A percentile compares a stretch with the other conserved stretches of the same genome.
Evolutionary conservation across 2,797 vertebrate species (phyloP).

Genomic region (Pseudochaenichthys georgianus): DNA sequence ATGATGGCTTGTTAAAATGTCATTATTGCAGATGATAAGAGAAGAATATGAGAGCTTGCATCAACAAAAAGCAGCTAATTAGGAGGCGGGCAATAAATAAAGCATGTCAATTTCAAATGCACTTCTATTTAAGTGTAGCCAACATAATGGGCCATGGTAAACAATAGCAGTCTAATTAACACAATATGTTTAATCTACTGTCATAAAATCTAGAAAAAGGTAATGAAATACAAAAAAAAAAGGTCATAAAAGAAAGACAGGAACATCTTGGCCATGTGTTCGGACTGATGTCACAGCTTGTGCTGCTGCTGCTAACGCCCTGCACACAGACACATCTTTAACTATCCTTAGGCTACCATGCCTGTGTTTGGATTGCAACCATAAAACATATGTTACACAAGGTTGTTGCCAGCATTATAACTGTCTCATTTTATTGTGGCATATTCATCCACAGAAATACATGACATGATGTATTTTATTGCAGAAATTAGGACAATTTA

Average conservation of each 20-base stretch:
- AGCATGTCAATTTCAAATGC: conserved; percentile 24
- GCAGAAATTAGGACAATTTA: conserved; percentile 54
- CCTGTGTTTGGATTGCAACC: conserved; percentile 41
- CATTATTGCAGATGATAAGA: conserved; percentile 20
- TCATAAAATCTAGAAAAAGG: conserved; percentile 6
- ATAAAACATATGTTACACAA: conserved; percentile 48
- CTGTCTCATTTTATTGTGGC: conserved; percentile 44
- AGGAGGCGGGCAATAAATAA: conserved; percentile 33
- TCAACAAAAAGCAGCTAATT: conserved; percentile 30
- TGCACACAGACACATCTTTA: conserved; percentile 22
- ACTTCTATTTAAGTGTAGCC: conserved; percentile 18
- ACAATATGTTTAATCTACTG: conserved; percentile 24
- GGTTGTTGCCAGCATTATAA: conserved; percentile 36
- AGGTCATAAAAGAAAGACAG: conserved; percentile 8
- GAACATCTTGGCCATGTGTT: conserved; percentile 5
- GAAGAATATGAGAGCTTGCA: background rate
- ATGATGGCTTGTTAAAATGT: background rate
- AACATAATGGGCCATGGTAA: conserved; percentile 8
- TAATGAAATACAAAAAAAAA: conserved; percentile 10
- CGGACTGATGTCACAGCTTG: background rate
- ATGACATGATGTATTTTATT: conserved; percentile 46
- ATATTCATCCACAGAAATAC: conserved; percentile 45
- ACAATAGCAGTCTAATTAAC: conserved; percentile 21
- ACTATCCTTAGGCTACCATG: conserved; percentile 20
- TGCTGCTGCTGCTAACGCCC: conserved; percentile 14